phyloP scores from a whole-genome alignment of 2,797 vertebrate genomes.

The Fratercula arctica region DNA sequence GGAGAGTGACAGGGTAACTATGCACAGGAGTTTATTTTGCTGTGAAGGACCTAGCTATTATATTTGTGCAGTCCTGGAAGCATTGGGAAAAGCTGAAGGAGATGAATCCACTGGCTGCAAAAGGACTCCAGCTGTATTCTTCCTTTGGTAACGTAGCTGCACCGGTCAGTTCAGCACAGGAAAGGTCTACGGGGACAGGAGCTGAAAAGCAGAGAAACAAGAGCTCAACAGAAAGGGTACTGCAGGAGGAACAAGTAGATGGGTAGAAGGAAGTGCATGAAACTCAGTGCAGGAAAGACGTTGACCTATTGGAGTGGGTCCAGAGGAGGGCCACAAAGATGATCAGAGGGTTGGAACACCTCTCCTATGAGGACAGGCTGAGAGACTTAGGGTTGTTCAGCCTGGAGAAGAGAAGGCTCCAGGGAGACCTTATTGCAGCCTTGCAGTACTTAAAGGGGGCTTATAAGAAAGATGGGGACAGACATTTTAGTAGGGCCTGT shows the following conservation, averaged over 20 bases:
- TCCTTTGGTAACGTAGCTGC: not conserved
- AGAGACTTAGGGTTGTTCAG: not conserved
- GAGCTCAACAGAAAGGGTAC: not conserved
- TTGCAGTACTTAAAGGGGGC: not conserved
- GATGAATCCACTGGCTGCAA: not conserved
- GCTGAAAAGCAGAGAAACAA: not conserved
- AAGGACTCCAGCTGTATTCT: not conserved
- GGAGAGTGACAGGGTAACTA: not conserved
- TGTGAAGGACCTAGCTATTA: not conserved
- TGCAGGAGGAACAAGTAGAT: not conserved
- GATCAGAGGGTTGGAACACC: not conserved
- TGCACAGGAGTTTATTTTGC: not conserved
- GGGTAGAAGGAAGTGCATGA: not conserved
- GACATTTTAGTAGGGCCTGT: not conserved
- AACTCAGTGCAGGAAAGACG: not conserved
- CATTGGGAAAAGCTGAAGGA: not conserved
- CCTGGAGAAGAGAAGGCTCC: not conserved
- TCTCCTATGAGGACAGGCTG: not conserved
- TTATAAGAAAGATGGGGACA: not conserved
- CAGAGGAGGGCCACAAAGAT: not conserved
- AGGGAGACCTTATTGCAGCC: not conserved
- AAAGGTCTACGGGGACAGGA: not conserved
- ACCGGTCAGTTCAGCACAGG: not conserved
- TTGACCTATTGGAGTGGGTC: not conserved
- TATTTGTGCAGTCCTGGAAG: not conserved